Evolutionary conservation across 2,797 vertebrate species (phyloP), one percentile per base, ranked within the genome.

Genomic region (Tragopan temminckii): DNA sequence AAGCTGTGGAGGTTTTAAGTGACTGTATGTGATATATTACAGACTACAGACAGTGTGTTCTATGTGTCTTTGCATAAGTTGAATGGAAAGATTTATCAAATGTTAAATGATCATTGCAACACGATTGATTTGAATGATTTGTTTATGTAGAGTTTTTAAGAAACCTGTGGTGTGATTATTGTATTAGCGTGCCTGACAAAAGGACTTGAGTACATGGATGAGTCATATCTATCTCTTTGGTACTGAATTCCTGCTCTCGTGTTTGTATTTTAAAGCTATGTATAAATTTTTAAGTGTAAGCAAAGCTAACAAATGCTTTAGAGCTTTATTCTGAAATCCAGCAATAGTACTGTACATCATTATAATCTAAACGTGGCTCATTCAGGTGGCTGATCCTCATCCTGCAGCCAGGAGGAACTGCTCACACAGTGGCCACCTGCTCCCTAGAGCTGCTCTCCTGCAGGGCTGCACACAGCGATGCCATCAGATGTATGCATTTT

Each of bases 91-190:
- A 82, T 80, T 85, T 76, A 33, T 67, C 21, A 92, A 46, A n/a
- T 72, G 35, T 52, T 84, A 36, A 68, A 7, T 67, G 76, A 36
- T 24, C 12, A 17, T 1, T 13, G 38, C 55, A 85, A 40, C 5
- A 6, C 42, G 55, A 59, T 71, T 94, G 82, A 69, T 93, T 82
- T 35, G 61, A 86, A 25, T 58, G 35, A 83, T 89, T 94, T 74
- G 19, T 50, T 20, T 78, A 69, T 64, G 17, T 80, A 50, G 74
- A 78, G 15, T 83, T 35, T 29, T 72, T 13, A 42, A 75, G 78
- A 83, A 40, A 62, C 25, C 23, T 66, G 36, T 67, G 48, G 2
- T 75, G 46, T 87, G 67, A 84, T 86, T 78, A 67, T 12, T 80
- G 0, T 42, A 36, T 45, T 31, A 25, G 5, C 29, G 15, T 93